A percentile compares a stretch with the other conserved stretches of the same genome.
These are phyloP conservation scores for Diabrotica balteata DNA, from an alignment of 2,888 invertebrate species.

Conservation along the genomic window DNA sequence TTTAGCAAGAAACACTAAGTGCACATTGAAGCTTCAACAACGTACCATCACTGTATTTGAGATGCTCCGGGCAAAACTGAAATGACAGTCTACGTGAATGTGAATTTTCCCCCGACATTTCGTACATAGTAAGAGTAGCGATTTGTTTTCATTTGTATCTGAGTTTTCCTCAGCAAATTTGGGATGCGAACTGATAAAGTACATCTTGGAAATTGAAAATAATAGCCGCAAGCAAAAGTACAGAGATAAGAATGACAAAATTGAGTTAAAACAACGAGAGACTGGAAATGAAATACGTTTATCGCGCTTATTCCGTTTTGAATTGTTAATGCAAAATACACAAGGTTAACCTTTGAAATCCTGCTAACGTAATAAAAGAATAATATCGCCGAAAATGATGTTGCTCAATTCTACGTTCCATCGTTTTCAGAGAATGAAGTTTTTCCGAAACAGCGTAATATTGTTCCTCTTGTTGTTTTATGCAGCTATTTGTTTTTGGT, in stretches of 20 bases:
- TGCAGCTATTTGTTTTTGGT: too few species aligned
- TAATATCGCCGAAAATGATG: constrained; percentile 12
- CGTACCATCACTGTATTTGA: not conserved
- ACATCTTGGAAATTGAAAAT: constrained; percentile 54
- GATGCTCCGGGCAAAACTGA: constrained; percentile 4
- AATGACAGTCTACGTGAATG: constrained; percentile 11
- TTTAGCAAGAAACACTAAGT: not conserved
- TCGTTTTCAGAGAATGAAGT: not conserved
- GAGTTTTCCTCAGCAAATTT: constrained; percentile 38
- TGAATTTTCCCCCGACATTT: constrained; percentile 14
- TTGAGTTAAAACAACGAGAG: constrained; percentile 53
- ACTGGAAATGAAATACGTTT: constrained; percentile 44
- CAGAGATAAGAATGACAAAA: constrained; percentile 45
- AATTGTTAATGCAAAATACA: constrained; percentile 39
- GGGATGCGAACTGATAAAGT: constrained; percentile 46
- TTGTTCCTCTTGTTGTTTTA: too few species aligned
- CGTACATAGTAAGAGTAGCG: constrained; percentile 32
- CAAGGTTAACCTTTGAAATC: constrained; percentile 22
- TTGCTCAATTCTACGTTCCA: not conserved
- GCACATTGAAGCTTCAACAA: constrained; percentile 7
- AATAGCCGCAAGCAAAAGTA: constrained; percentile 48
- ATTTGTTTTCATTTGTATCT: constrained; percentile 51
- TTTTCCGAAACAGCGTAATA: too few species aligned
- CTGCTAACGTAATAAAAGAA: constrained; percentile 16
- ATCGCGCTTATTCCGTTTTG: constrained; percentile 41